Evolutionary conservation across 2,888 invertebrate genomes (phyloP), one percentile per base, ranked within the genome.

Genomic region (Orgyia antiqua): DNA sequence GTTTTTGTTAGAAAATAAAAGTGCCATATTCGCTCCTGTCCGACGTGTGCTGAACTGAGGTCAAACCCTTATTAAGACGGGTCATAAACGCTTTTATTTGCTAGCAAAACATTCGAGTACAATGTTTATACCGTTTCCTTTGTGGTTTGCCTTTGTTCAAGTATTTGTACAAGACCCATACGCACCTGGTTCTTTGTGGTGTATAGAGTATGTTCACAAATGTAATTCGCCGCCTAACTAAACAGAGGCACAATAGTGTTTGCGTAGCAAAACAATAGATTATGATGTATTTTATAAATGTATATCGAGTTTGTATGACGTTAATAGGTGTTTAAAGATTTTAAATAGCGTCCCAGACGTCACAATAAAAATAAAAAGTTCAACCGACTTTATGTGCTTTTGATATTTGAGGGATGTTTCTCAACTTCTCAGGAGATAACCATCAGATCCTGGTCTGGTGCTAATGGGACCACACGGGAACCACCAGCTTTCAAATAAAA

Each of bases 171-270:
- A 60, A 59, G 51, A 36, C 39, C 39, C 44, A 34, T 51, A 38
- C 53, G 32, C 63, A 68, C 64, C 66, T 64, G 63, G 46, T 53
- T 55, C 61, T 62, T 58, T 43, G 47, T 49, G 45, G 42, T 44
- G 46, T 51, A 51, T 50, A 56, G 54, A 55, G 43, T 44, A 58
- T 51, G 38, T 42, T 47, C n/a, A 42, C 58, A 60, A 62, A 59
- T 51, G 59, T 48, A 48, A 39, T 47, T 39, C 38, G 33, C 45
- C 50, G 27, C 53, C 49, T 49, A 52, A 45, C 13, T 24, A 55
- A 52, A 49, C 10, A 45, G 21, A 48, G 33, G 38, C 38, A 33
- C 33, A 44, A 41, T 42, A 45, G 34, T 42, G 39, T 54, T 51
- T 41, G 42, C 29, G 9, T 25, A 34, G 33, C 24, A 28, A 32